Evolutionary conservation across 2,888 invertebrate genomes (phyloP), one percentile per base, ranked within the genome.

Genomic region (Caenorhabditis becei): DNA sequence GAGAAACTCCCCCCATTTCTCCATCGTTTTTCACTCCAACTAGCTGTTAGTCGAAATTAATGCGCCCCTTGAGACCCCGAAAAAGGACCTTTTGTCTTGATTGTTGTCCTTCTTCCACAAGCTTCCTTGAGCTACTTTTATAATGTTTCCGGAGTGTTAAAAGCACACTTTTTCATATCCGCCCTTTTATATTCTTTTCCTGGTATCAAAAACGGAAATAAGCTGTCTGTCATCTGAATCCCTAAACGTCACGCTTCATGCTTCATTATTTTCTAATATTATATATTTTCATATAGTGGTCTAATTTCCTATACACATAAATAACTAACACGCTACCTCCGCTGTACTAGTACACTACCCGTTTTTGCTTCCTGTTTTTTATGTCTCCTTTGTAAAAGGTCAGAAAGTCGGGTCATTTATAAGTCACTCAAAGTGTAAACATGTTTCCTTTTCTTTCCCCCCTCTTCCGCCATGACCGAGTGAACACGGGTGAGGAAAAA

Each of bases 1-100:
- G n/a, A n/a, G n/a, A n/a, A n/a, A n/a, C n/a, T n/a, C n/a, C n/a
- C n/a, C n/a, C n/a, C n/a, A n/a, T n/a, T n/a, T n/a, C n/a, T n/a
- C n/a, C n/a, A n/a, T n/a, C 63, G 61, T 63, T 63, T 74, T 56
- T 74, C 72, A 51, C 58, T 14, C 28, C 58, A 66, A 66, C 51
- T 74, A 66, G 74, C 74, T 74, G 74, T 79, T 79, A 65, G 66
- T 49, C 67, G 47, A 49, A 79, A 79, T 79, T 79, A 79, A 79
- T 79, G 79, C 32, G 67, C 72, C 79, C 66, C 74, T 74, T 63
- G 79, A 74, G 79, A 74, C 32, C 32, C 3, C 35, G 56, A 54
- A 47, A 41, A 65, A 65, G 51, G 72, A 20, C 66, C 72, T 74
- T 74, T 58, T 74, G 72, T 63, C 61, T 70, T 61, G 70, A 70